Conservation (phyloP, 2,797 vertebrate genomes). For the Helostoma temminkii region DNA sequence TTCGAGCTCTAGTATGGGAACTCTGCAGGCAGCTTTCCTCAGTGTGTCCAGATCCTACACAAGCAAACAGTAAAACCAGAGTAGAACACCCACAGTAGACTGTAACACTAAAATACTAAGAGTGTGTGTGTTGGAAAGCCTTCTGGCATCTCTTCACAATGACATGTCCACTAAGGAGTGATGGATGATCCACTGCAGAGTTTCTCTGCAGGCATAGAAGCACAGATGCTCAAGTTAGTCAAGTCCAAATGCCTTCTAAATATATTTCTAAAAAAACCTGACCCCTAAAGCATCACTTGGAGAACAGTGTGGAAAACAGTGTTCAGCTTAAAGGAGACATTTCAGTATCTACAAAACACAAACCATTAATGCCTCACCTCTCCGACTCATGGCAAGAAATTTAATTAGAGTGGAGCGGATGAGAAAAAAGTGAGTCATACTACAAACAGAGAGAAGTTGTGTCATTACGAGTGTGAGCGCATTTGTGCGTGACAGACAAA, state of each 20-base stretch:
- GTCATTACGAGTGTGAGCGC: not conserved
- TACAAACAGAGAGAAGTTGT: conserved; percentile 11
- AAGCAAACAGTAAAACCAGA: conserved; percentile 34
- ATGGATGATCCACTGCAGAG: conserved; percentile 64
- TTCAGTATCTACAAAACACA: conserved; percentile 31
- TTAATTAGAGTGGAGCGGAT: conserved; percentile 39
- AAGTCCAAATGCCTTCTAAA: conserved; percentile 48
- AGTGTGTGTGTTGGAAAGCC: conserved; percentile 31
- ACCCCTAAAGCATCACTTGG: not conserved
- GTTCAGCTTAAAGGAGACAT: conserved; percentile 9
- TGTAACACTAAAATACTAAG: conserved; percentile 41
- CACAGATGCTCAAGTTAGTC: conserved; percentile 62
- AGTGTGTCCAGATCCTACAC: conserved; percentile 14
- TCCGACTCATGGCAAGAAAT: conserved; percentile 30
- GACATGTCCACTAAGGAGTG: conserved; percentile 68
- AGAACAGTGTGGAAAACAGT: conserved; percentile 23
- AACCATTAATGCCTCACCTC: conserved; percentile 41
- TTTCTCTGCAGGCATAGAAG: conserved; percentile 55
- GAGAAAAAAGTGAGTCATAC: conserved; percentile 6
- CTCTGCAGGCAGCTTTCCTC: conserved; percentile 9
- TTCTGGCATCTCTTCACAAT: conserved; percentile 66
- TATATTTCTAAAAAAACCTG: conserved; percentile 28
- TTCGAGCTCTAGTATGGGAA: not conserved
- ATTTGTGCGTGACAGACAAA: conserved; percentile 14
- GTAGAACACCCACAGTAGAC: conserved; percentile 43